A percentile compares a stretch with the other conserved stretches of the same genome.
These are phyloP conservation scores for Falco novaeseelandiae DNA, from an alignment of 2,797 vertebrate genomes.

Conservation along the genomic window DNA sequence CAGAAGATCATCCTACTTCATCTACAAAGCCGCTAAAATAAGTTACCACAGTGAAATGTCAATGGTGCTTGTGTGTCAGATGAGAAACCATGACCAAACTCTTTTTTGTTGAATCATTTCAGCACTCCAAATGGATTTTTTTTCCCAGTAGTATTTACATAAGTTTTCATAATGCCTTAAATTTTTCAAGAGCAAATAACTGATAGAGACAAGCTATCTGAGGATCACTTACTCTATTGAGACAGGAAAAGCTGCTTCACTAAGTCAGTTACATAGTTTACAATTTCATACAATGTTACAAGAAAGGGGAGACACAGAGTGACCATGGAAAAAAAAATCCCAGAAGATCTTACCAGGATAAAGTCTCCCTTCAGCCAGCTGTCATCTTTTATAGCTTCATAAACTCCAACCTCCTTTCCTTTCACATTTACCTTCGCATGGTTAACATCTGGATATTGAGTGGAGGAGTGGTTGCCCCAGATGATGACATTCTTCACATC, in stretches of 20 bases:
- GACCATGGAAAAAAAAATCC: neutral
- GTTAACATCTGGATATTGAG: conserved; percentile 94
- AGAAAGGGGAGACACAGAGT: neutral
- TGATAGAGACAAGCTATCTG: neutral
- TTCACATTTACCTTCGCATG: conserved; percentile 87
- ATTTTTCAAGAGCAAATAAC: neutral
- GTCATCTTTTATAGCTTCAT: conserved; percentile 91
- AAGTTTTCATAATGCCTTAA: neutral
- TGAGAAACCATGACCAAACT: neutral
- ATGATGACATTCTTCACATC: conserved; percentile 94
- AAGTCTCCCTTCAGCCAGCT: conserved; percentile 94
- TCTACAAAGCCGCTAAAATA: neutral
- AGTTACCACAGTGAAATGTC: rapidly evolving
- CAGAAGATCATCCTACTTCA: neutral
- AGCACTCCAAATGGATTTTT: neutral
- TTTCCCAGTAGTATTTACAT: neutral
- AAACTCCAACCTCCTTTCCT: conserved; percentile 86
- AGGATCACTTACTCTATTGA: neutral
- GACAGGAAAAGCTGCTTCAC: neutral
- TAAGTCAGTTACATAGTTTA: neutral
- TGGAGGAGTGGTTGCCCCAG: conserved; percentile 98
- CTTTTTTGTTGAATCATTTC: neutral
- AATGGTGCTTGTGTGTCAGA: neutral
- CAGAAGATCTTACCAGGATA: conserved; percentile 82
- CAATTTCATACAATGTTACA: neutral